Evolutionary conservation across 1,140 invertebrate species (phyloP).

Genomic region (Lycorma delicatula): DNA sequence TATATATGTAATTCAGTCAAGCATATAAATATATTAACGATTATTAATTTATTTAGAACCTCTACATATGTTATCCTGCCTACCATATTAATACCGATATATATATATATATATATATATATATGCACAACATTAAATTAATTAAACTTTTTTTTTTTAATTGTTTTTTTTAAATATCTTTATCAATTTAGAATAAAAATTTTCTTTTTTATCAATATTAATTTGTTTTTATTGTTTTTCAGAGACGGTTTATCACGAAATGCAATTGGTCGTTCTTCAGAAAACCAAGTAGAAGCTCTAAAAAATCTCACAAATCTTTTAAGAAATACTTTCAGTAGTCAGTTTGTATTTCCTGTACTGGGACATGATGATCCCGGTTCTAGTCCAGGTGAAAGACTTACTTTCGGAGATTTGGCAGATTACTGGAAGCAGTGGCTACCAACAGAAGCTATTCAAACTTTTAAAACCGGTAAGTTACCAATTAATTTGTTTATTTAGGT

Average conservation of each 20-base stretch:
- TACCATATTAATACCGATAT: too few relatives aligned
- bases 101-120: too few relatives aligned
- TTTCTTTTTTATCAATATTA: neutral
- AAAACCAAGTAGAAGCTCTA: slow-evolving; percentile 54
- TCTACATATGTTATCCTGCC: too few relatives aligned
- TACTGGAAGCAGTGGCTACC: slow-evolving; percentile 76
- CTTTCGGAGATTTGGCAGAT: slow-evolving; percentile 50
- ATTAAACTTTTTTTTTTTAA: neutral
- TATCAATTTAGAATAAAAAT: neutral
- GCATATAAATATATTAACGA: too few relatives aligned
- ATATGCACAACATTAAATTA: too few relatives aligned
- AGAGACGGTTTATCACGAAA: slow-evolving; percentile 56
- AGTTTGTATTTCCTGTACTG: slow-evolving; percentile 73
- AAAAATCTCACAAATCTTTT: slow-evolving; percentile 69
- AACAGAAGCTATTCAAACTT: slow-evolving; percentile 64
- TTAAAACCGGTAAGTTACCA: slow-evolving; percentile 55
- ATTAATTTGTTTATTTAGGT: too few relatives aligned
- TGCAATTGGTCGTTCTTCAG: slow-evolving; percentile 47
- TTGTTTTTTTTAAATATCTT: neutral
- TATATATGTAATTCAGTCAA: too few relatives aligned
- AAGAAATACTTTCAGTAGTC: slow-evolving; percentile 63
- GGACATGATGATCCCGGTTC: slow-evolving; percentile 67
- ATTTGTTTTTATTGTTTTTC: too few relatives aligned
- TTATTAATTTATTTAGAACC: too few relatives aligned
- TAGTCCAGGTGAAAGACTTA: slow-evolving; percentile 31